Evolutionary conservation across 2,888 invertebrate species (phyloP).

Genomic region (Drosophila rubida): DNA sequence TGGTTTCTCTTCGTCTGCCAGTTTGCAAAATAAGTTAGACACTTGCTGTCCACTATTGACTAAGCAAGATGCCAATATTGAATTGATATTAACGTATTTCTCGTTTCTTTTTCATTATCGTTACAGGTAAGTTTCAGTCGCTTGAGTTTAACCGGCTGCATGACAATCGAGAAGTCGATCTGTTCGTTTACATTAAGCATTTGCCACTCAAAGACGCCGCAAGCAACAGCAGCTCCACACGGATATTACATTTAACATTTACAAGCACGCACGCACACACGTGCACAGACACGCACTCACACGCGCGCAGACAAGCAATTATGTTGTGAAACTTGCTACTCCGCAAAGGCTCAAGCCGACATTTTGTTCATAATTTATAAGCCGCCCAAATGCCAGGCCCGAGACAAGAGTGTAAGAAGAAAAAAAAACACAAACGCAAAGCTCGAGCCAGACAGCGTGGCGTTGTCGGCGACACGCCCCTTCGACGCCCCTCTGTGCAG

Average conservation of each 20-base stretch:
- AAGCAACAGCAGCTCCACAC: conserved; percentile 30
- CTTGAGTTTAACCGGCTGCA: neutral
- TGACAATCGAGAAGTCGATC: conserved; percentile 7
- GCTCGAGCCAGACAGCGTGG: conserved; percentile 70
- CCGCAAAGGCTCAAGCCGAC: conserved; percentile 20
- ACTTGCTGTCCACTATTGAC: conserved; percentile 25
- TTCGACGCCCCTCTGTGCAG: conserved; percentile 2
- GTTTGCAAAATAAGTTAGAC: conserved; percentile 6
- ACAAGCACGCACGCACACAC: conserved; percentile 26
- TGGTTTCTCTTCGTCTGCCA: conserved; percentile 10
- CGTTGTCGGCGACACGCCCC: conserved; percentile 57
- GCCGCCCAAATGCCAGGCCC: conserved; percentile 49
- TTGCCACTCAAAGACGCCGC: conserved; percentile 41
- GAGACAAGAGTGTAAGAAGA: conserved; percentile 18
- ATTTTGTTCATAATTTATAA: conserved; percentile 77
- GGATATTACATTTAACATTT: conserved; percentile 45
- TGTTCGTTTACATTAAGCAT: conserved; percentile 42
- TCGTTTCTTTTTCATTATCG: conserved; percentile 23
- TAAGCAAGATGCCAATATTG: conserved; percentile 21
- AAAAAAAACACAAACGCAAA: conserved; percentile 17
- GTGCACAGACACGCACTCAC: conserved; percentile 7
- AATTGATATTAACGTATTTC: conserved; percentile 46
- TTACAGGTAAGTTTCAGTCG: conserved; percentile 53
- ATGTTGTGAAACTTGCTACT: conserved; percentile 48
- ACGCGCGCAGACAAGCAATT: conserved; percentile 62